Evolutionary conservation across 2,888 invertebrate species (phyloP), one percentile per base, ranked within the genome.

Genomic region (Hybos culiciformis): DNA sequence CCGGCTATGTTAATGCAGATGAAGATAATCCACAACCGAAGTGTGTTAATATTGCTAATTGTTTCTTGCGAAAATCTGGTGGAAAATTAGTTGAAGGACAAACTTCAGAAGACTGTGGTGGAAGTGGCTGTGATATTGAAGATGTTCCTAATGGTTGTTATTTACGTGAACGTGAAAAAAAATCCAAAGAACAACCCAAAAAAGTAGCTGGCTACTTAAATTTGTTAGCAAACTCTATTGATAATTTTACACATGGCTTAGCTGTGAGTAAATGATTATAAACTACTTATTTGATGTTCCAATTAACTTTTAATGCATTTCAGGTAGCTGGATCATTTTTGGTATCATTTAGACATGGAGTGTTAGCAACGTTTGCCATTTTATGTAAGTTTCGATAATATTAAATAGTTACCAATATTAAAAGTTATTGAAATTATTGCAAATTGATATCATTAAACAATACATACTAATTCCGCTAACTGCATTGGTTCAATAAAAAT

Each of bases 241-340:
- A 97, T 67, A 98, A 98, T 70, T 97, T 97, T 70, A 94, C 96
- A 0, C 97, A 98, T 66, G 97, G 97, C 0, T 71, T 97, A 46
- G 96, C 97, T 0, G n/a, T n/a, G n/a, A n/a, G n/a, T n/a, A n/a
- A n/a, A n/a, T n/a, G n/a, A n/a, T n/a, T n/a, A n/a, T n/a, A n/a
- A n/a, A n/a, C n/a, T n/a, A n/a, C n/a, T n/a, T n/a, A n/a, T n/a
- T n/a, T n/a, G n/a, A n/a, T n/a, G n/a, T n/a, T n/a, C n/a, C n/a
- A n/a, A n/a, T n/a, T n/a, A n/a, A n/a, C n/a, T n/a, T n/a, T n/a
- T n/a, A n/a, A n/a, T n/a, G n/a, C n/a, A n/a, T n/a, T n/a, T n/a
- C n/a, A n/a, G n/a, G 86, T 97, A 9, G 96, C 93, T n/a, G 96
- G 93, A 1, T 93, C 94, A 17, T 98, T 94, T 69, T 72, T 94